Evolutionary conservation across 2,113 vertebrate genomes (phyloP), one percentile per base, ranked within the genome.

Genomic region (Phalacrocorax carbo): DNA sequence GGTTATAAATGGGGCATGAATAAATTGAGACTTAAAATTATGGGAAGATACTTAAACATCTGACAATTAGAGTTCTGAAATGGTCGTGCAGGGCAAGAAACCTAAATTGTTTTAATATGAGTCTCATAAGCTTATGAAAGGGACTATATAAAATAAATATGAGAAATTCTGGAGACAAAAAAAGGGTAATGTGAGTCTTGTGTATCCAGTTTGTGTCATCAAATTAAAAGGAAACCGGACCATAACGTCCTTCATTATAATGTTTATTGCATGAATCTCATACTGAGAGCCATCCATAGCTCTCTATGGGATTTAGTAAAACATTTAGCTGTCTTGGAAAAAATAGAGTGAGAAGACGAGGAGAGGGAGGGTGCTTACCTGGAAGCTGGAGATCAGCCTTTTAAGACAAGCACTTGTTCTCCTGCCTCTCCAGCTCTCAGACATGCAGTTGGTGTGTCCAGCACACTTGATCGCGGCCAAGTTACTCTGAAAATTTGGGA

Each of bases 221-320:
- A 93, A 87, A 92, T 87, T 82, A 92, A 90, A 88, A 95, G 72
- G 44, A 85, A 46, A 75, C 42, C 46, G 42, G 51, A 90, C 57
- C 32, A 40, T 54, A 90, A 82, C 6, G 78, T 69, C 26, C 25
- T 44, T 87, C 46, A 82, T 75, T 70, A 61, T 48, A 71, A 58
- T 62, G 20, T 48, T 73, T 61, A 48, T 61, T 55, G 12, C 34
- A 61, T 54, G 27, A 85, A 64, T n/a, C 27, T 82, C 58, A 69
- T 51, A 60, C 14, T 64, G 29, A 82, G 11, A 76, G 34, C 20
- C 62, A 94, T 52, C 10, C 10, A 38, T 34, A 61, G 29, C 15
- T 71, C 32, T 48, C 61, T 60, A 60, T 55, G 57, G 61, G 38
- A 93, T 64, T 82, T 57, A 79, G 36, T 54, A 78, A 90, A 92